A percentile compares a stretch with the other conserved stretches of the same genome.
Conservation (phyloP, 2,888 invertebrate species). For the Artemia sinica region DNA sequence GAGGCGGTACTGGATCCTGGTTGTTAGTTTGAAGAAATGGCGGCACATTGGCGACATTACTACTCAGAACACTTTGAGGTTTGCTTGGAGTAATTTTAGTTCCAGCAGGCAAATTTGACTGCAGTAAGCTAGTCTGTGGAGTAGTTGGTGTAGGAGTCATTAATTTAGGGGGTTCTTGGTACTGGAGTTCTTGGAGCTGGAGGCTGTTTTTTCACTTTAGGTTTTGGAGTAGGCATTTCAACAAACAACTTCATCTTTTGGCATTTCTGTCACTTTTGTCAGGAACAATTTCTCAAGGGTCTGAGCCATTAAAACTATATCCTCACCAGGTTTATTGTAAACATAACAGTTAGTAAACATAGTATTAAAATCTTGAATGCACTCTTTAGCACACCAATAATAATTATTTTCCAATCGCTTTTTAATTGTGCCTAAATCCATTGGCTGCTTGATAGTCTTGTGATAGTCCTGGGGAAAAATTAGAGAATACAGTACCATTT, state of each 20-base stretch:
- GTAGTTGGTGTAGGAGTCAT: constrained; percentile 23
- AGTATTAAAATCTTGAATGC: constrained; percentile 87
- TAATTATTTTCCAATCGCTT: constrained; percentile 85
- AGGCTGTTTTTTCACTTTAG: constrained; percentile 36
- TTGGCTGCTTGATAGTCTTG: constrained; percentile 88
- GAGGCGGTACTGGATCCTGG: not conserved
- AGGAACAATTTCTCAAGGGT: constrained; percentile 79
- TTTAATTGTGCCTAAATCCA: constrained; percentile 95
- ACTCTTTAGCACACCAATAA: constrained; percentile 85
- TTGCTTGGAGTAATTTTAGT: constrained; percentile 6
- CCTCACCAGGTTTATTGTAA: constrained; percentile 95
- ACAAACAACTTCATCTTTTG: constrained; percentile 78
- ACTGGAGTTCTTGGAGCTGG: constrained; percentile 6
- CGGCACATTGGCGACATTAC: not conserved
- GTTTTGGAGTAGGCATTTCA: constrained; percentile 35
- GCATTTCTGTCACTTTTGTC: constrained; percentile 81
- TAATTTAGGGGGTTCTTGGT: constrained; percentile 40
- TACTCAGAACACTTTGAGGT: not conserved
- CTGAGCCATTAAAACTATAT: constrained; percentile 94
- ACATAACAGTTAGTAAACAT: constrained; percentile 97
- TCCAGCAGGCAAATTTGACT: constrained; percentile 1
- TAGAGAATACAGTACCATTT: too few species aligned
- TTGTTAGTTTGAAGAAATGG: constrained; percentile 1
- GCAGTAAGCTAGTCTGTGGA: constrained; percentile 18
- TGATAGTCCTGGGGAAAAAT: constrained; percentile 63